Conservation (phyloP, 2,113 vertebrate species). For the Spheniscus mendiculus region DNA sequence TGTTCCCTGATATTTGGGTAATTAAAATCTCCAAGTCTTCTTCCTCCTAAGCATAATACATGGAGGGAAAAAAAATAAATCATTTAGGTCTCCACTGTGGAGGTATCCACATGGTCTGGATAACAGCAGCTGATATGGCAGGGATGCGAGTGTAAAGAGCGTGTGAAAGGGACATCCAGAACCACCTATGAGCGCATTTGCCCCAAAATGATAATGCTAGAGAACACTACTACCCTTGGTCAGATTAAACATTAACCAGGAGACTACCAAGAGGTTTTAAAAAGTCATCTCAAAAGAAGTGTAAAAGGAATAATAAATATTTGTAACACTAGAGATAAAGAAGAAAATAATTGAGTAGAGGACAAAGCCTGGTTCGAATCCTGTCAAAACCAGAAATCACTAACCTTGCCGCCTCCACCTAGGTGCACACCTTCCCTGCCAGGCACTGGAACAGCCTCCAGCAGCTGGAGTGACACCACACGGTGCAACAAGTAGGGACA, state of each 20-base stretch:
- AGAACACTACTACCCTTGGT: not conserved
- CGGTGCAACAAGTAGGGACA: rapidly evolving
- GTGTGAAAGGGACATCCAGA: not conserved
- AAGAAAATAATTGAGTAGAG: not conserved
- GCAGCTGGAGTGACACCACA: not conserved
- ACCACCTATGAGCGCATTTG: not conserved
- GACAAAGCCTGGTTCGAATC: not conserved
- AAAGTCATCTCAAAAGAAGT: not conserved
- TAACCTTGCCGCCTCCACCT: not conserved
- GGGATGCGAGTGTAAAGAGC: rapidly evolving
- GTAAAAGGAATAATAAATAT: not conserved
- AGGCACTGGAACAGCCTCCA: not conserved
- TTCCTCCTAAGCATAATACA: not conserved
- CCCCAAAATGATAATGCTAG: not conserved
- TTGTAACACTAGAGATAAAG: not conserved
- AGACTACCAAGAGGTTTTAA: not conserved
- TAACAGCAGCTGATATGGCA: not conserved
- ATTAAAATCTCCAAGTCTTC: not conserved
- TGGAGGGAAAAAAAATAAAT: not conserved
- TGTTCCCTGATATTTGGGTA: not conserved
- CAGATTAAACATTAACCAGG: not conserved
- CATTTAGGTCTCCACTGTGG: not conserved
- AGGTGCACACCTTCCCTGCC: not conserved
- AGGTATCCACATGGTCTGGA: not conserved
- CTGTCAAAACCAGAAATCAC: not conserved